Base-by-base conservation (phyloP, 2,113 vertebrate species). In the Mionectes macconnelli region DNA sequence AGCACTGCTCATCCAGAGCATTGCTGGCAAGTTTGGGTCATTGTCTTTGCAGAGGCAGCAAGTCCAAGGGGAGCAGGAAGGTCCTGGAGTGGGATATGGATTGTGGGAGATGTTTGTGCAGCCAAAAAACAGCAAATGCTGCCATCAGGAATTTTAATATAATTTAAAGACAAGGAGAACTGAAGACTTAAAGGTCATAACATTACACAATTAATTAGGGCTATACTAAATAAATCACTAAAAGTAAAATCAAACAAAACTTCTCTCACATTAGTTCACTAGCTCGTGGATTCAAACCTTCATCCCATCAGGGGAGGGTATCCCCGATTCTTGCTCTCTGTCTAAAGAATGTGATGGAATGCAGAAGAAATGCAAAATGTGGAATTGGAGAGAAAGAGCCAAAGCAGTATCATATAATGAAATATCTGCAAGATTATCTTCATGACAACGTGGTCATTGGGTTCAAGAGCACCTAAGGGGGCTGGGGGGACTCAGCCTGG, bases 371-470 rank as follows among this genome's bases (percentile, higher is more conserved):
- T 22, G 11, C 17, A 23, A 69, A 83, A 15, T 1, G 16, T 30
- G 40, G 55, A 55, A 62, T 4, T 18, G 28, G 21, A 55, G 40
- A 62, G 55, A 22, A 69, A 33, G n/a, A 42, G 70, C 17, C 15
- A 68, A 49, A 22, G 2, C 6, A 16, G 17, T 27, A 9, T 6
- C 14, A 57, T 2, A 4, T 3, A 17, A 22, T 12, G 3, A 14
- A 28, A 0, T 8, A 35, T 10, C 42, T 33, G 10, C 27, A 21
- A 2, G 1, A 53, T 5, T 31, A 59, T 4, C 21, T 69, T 77
- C 13, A 20, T 18, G 28, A 7, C 12, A 76, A 67, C 4, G 42
- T 1, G 0, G 21, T 87, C 53, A 49, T 30, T 10, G 52, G 21
- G n/a, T n/a, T 35, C 30, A 62, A 55, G 16, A 62, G 62, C 0